Evolutionary conservation across 2,797 vertebrate genomes (phyloP).

Genomic region (Moxostoma hubbsi): DNA sequence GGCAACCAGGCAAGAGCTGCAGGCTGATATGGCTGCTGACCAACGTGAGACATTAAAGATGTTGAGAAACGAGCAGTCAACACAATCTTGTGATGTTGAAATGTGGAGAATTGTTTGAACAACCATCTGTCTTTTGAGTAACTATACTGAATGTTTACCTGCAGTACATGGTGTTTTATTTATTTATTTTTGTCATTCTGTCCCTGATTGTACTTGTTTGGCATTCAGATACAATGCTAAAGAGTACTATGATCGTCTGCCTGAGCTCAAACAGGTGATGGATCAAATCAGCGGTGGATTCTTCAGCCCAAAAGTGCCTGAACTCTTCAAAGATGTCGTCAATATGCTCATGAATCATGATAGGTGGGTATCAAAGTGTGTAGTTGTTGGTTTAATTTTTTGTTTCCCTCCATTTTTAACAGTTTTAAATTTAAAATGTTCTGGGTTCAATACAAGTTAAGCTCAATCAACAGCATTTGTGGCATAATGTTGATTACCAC

Average conservation of each 20-base stretch:
- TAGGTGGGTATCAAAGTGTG: slow-evolving; percentile 72
- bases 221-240: slow-evolving; percentile 79
- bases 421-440: too few relatives aligned
- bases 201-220: neutral
- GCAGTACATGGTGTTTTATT: neutral
- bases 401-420: too few relatives aligned
- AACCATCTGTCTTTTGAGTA: neutral
- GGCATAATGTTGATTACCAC: too few relatives aligned
- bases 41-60: too few relatives aligned
- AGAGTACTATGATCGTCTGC: slow-evolving; percentile 80
- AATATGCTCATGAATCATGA: slow-evolving; percentile 87
- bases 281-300: slow-evolving; percentile 84
- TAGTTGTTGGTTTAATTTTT: too few relatives aligned
- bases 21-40: too few relatives aligned
- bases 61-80: too few relatives aligned
- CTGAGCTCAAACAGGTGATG: slow-evolving; percentile 82
- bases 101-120: too few relatives aligned
- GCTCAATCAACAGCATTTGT: too few relatives aligned
- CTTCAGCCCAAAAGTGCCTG: slow-evolving; percentile 83
- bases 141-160: neutral
- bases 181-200: neutral
- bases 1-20: too few relatives aligned
- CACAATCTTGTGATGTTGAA: too few relatives aligned
- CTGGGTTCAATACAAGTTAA: too few relatives aligned
- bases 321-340: slow-evolving; percentile 82